Base-by-base conservation (phyloP, 2,797 vertebrate species). In the Neoniphon sammara region DNA sequence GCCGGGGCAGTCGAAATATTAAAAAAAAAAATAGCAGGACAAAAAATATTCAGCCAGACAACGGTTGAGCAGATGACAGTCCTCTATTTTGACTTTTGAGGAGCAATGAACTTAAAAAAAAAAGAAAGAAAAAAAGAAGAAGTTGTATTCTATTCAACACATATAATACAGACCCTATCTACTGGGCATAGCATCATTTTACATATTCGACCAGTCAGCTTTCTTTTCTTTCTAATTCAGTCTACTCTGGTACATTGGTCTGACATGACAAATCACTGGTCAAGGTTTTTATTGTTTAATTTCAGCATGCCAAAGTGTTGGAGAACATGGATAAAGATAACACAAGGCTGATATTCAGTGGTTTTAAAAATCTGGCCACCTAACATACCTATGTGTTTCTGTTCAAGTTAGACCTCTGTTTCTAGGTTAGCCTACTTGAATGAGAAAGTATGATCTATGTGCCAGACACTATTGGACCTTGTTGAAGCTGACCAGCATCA, bases 401-500 rank as follows among this genome's bases (percentile, higher is more conserved):
- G 59, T 53, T 75, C 62, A 77, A 81, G 63, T 82, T 65, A 72
- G 64, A 73, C 66, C 59, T 54, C 30, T 53, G 50, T 70, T 79
- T 84, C 27, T 72, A 60, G 63, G 61, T 31, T 31, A 31, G 30
- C 30, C 79, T 49, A 73, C 69, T 86, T 73, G 63, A 81, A 75
- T 83, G 63, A 66, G 31, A 7, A 62, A 73, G 53, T 65, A 53
- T 85, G 85, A 91, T 88, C 66, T 84, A 83, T 60, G 84, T 82
- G 81, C 82, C 83, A 88, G 81, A 89, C 85, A 87, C 81, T 86
- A 77, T 66, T 73, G 75, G 84, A 84, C 85, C 87, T 85, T 85
- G 80, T 83, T 91, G 91, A 91, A 87, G 82, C 88, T 88, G 86
- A 90, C 85, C 88, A 86, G 75, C 88, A 86, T 87, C 82, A 88